Evolutionary conservation across 2,797 vertebrate genomes (phyloP).

Genomic region (Cryptoblepharus egeriae): DNA sequence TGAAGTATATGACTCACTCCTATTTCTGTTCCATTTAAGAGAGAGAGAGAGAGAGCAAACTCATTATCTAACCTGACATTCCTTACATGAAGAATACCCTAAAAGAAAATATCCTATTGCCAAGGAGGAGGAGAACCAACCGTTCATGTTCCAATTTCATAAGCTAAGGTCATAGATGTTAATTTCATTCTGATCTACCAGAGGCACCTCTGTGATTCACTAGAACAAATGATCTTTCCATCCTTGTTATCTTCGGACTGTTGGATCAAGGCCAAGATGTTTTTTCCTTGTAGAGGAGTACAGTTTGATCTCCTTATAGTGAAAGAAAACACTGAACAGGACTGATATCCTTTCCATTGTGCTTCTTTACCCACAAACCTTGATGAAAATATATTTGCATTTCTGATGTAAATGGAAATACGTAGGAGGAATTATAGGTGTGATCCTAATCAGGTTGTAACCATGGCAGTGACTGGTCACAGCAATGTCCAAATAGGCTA

Average conservation of each 20-base stretch:
- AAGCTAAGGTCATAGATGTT: constrained; percentile 64
- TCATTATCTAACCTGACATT: constrained; percentile 25
- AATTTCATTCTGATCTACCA: constrained; percentile 58
- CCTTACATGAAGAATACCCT: constrained; percentile 37
- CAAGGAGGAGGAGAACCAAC: constrained; percentile 49
- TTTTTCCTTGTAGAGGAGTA: neutral
- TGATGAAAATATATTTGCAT: no score
- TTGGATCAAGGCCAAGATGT: constrained; percentile 37
- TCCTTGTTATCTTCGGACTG: constrained; percentile 49
- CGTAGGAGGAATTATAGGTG: no score
- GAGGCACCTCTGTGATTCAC: constrained; percentile 52
- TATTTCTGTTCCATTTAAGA: constrained; percentile 10
- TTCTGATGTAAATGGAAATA: no score
- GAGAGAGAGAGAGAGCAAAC: neutral
- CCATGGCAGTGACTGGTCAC: no score
- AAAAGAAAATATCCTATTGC: constrained; percentile 53
- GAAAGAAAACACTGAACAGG: neutral
- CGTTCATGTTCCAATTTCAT: constrained; percentile 25
- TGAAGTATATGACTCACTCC: constrained; percentile 38
- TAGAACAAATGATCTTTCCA: constrained; percentile 53
- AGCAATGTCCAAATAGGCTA: no score
- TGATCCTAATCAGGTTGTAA: no score
- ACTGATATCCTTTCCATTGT: no score
- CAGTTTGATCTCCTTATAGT: neutral
- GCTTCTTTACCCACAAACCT: neutral